Evolutionary conservation across 2,113 vertebrate species (phyloP).

Genomic region (Dinomys branickii): DNA sequence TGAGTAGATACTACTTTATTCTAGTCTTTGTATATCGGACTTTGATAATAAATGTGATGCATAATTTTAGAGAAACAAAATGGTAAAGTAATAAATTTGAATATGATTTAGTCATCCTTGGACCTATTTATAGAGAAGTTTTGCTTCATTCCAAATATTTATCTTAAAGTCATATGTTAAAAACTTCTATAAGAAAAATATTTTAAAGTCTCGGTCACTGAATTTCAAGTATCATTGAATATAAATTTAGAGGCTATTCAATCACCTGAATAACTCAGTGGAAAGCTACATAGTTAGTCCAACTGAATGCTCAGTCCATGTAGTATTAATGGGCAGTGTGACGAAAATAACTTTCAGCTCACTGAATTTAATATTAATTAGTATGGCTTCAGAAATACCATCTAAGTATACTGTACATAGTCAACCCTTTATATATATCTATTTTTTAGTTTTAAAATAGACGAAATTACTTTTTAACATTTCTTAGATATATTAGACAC

Average conservation of each 20-base stretch:
- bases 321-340: background rate
- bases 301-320: background rate
- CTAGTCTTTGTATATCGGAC: background rate
- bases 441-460: conserved; percentile 31
- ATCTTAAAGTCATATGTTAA: background rate
- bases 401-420: background rate
- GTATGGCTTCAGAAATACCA: background rate
- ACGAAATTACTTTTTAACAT: background rate
- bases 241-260: background rate
- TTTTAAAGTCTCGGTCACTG: background rate
- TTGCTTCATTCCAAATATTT: background rate
- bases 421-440: background rate
- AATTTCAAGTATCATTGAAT: background rate
- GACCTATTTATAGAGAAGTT: background rate
- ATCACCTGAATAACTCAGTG: background rate
- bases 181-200: background rate
- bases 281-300: background rate
- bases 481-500: background rate
- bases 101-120: background rate
- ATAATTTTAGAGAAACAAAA: background rate
- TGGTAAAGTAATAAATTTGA: background rate
- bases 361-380: background rate
- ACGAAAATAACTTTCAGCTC: background rate
- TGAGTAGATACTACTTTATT: background rate
- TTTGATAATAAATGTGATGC: background rate